phyloP scores from a whole-genome alignment of 2,113 vertebrate species.

The Periophthalmus modestus region DNA sequence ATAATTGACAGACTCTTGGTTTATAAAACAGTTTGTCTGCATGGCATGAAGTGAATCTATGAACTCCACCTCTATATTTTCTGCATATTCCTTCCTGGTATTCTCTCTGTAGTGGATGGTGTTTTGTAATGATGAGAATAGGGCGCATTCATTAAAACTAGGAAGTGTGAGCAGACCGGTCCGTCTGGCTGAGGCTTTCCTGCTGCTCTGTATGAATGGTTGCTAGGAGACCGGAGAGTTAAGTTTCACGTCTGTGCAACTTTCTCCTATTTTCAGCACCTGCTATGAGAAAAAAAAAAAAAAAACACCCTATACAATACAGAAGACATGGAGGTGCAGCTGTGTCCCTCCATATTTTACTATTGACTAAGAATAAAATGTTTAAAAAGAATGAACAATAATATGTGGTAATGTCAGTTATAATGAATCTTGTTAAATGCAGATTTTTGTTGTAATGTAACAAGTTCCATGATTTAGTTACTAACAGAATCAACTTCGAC shows the following conservation, averaged over 20 bases:
- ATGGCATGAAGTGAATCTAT: neutral
- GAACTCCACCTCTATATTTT: no score
- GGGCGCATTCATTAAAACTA: constrained; percentile 45
- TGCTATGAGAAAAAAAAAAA: neutral
- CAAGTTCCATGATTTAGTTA: no score
- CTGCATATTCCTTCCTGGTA: neutral
- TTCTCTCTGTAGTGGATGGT: neutral
- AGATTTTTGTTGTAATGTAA: no score
- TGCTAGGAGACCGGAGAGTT: constrained; percentile 44
- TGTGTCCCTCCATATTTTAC: no score
- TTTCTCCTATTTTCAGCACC: constrained; percentile 21
- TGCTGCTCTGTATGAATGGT: constrained; percentile 45
- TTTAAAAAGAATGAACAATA: neutral
- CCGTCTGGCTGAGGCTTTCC: constrained; percentile 15
- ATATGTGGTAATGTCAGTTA: neutral
- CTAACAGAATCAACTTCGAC: no score
- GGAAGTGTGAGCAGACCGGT: constrained; percentile 39
- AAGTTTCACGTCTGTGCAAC: constrained; percentile 41
- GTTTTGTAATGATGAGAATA: neutral
- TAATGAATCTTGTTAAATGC: no score
- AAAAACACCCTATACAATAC: neutral
- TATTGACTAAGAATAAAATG: neutral
- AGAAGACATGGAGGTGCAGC: neutral
- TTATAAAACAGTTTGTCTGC: no score
- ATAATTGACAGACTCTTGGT: neutral